Conservation (phyloP, 2,113 vertebrate genomes). For the Nibea albiflora region DNA sequence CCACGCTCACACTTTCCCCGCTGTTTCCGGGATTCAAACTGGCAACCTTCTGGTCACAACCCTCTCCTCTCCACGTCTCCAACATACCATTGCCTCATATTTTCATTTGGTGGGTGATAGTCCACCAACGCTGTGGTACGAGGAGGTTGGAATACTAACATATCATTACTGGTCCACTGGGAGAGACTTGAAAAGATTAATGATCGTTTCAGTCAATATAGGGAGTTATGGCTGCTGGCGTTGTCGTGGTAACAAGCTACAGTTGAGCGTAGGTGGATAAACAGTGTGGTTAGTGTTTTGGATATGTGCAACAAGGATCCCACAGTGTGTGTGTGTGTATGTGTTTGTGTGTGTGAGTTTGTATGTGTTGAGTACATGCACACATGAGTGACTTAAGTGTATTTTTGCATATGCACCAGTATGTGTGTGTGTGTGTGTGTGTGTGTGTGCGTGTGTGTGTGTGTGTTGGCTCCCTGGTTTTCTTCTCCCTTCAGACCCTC, state of each 20-base stretch:
- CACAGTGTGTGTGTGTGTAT: conserved; percentile 40
- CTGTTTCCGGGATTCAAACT: conserved; percentile 39
- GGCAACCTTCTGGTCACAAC: conserved; percentile 41
- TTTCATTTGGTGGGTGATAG: conserved; percentile 74
- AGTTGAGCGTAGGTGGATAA: conserved; percentile 74
- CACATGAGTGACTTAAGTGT: neutral
- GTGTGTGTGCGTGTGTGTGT: conserved; percentile 3
- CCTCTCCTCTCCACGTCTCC: conserved; percentile 36
- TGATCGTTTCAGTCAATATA: conserved; percentile 68
- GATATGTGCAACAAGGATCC: conserved; percentile 51
- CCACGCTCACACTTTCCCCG: conserved; percentile 39
- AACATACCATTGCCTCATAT: conserved; percentile 54
- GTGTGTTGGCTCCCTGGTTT: conserved; percentile 24
- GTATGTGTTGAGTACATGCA: conserved; percentile 2
- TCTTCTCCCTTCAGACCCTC: conserved; percentile 6
- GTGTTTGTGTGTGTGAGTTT: conserved; percentile 22
- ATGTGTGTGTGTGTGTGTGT: neutral
- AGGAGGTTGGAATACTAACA: conserved; percentile 67
- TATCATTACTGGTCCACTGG: conserved; percentile 73
- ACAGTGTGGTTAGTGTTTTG: conserved; percentile 73
- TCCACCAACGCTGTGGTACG: conserved; percentile 47
- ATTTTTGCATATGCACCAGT: neutral
- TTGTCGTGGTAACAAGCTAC: conserved; percentile 74
- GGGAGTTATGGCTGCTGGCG: conserved; percentile 63
- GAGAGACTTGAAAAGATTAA: conserved; percentile 74